Conservation (phyloP, 30 jellyfish, hydroid and myxozoan genomes). For the Mastigias papua region DNA sequence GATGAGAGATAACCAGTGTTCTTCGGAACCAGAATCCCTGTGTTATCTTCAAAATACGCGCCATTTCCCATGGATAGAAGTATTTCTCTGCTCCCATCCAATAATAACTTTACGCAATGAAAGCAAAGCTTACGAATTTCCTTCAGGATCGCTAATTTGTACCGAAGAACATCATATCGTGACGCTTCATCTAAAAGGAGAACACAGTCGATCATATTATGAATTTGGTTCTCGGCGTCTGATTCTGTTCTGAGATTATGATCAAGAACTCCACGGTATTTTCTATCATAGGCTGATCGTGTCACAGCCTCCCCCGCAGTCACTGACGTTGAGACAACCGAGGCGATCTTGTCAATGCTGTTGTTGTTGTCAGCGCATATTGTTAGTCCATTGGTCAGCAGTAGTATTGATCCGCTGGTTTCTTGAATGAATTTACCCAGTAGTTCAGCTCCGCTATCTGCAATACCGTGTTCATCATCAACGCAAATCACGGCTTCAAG, state of each 20-base stretch:
- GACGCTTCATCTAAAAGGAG: neutral
- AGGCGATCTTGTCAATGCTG: neutral
- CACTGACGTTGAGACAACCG: neutral
- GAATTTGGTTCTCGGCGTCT: neutral
- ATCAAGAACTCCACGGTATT: neutral
- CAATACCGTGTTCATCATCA: neutral
- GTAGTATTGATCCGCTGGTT: neutral
- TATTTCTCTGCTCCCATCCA: constrained; percentile 1
- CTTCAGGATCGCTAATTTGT: neutral
- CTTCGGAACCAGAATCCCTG: neutral
- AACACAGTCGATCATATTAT: neutral
- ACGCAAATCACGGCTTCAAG: neutral
- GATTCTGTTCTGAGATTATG: neutral
- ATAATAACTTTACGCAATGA: neutral
- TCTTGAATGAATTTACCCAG: neutral
- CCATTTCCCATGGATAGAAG: neutral
- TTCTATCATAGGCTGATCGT: neutral
- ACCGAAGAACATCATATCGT: neutral
- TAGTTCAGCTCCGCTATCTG: neutral
- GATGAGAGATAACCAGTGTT: neutral
- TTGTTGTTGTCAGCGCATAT: neutral
- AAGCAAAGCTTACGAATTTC: neutral
- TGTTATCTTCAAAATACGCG: neutral
- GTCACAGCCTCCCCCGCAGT: neutral
- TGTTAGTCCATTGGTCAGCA: neutral